Base-by-base conservation (phyloP, 2,888 invertebrate genomes). In the Tholera decimalis region DNA sequence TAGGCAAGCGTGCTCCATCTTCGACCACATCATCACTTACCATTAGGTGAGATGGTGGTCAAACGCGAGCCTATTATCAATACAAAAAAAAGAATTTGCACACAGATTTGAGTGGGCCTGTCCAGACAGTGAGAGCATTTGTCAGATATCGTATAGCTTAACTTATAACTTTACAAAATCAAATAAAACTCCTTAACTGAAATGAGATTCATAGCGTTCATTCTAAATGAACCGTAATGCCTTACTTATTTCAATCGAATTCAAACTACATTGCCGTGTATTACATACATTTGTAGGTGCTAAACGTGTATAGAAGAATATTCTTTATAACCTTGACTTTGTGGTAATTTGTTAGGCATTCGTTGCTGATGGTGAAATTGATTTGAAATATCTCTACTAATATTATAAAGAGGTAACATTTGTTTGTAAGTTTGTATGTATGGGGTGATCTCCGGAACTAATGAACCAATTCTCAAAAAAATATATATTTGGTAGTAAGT, bases 241-340 rank as follows among this genome's bases (percentile, higher is more conserved):
- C 49, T 56, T 53, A 51, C 7, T 54, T 58, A 46, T 51, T 46
- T 44, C 13, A 64, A 55, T 58, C 54, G 18, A 61, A 63, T 71
- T 57, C 41, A 15, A 49, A 41, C 20, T 39, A 35, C 57, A 62
- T 62, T 60, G 18, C 15, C 5, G 0, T 20, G 49, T 39, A 18
- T 22, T 24, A 20, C 22, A 18, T 53, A 15, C 47, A 50, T 49
- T 9, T 61, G 5, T 33, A 15, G 15, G 11, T 33, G 9, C 26
- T 18, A 15, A 47, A 13, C 49, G 18, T 66, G 53, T 39, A 53
- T 39, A 53, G 20, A 61, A 61, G 44, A 58, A 35, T 15, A 35
- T 15, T 15, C 1, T 15, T 3, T 43, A 35, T 2, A 46, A 65
- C 65, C 74, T 74, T 74, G 57, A 55, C 57, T 58, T 60, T 65